phyloP scores from a whole-genome alignment of 2,888 invertebrate species.

The Mechanitis mazaeus region DNA sequence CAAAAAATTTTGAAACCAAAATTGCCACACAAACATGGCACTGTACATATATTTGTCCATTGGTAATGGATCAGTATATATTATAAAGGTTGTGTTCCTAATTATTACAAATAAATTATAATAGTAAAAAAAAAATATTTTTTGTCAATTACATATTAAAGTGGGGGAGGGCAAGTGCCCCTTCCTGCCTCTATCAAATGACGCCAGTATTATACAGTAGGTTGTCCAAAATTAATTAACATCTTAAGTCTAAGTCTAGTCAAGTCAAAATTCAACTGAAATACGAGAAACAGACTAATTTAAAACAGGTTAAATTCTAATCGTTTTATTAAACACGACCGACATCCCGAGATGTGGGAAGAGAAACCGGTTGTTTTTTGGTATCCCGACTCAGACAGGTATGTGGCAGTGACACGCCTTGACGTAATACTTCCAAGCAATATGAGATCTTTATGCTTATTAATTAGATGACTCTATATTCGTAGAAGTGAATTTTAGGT shows the following conservation, averaged over 20 bases:
- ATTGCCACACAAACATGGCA: too few relatives aligned
- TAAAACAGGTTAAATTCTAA: conserved; percentile 24
- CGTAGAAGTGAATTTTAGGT: background rate
- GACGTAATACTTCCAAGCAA: background rate
- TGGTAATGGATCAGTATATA: too few relatives aligned
- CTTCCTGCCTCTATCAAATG: background rate
- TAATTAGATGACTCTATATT: background rate
- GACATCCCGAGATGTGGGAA: conserved; percentile 35
- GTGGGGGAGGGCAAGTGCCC: too few relatives aligned
- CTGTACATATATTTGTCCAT: too few relatives aligned
- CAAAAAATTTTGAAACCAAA: too few relatives aligned
- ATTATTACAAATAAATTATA: too few relatives aligned
- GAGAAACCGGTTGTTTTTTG: conserved; percentile 28
- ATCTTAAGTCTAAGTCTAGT: too few relatives aligned
- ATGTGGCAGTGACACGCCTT: conserved; percentile 1
- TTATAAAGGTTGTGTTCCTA: too few relatives aligned
- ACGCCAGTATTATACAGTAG: conserved; percentile 3
- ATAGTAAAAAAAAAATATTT: too few relatives aligned
- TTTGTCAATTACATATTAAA: too few relatives aligned
- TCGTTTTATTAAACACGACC: conserved; percentile 30
- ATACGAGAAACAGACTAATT: conserved; percentile 17
- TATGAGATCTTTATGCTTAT: background rate
- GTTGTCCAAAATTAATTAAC: too few relatives aligned
- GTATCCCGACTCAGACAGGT: background rate
- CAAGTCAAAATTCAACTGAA: conserved; percentile 14